These are phyloP conservation scores for Willowsia nigromaculata DNA, from an alignment of 2,888 invertebrate species.

Conservation along the genomic window DNA sequence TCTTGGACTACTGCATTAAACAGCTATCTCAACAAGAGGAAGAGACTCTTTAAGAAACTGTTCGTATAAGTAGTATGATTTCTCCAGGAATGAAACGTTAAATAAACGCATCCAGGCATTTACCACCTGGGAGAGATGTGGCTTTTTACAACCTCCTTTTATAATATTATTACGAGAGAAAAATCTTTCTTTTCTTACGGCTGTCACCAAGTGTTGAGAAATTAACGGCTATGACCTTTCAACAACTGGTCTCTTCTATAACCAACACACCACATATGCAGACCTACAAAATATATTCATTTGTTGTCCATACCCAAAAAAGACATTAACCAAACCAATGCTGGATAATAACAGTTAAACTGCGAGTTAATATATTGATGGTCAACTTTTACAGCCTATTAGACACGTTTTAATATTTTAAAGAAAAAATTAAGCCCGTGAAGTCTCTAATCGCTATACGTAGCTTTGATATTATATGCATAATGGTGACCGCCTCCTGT, in stretches of 20 bases:
- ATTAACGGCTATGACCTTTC: conserved; percentile 68
- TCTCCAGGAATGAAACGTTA: background rate
- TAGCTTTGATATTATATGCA: background rate
- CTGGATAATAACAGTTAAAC: background rate
- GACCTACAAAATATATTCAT: background rate
- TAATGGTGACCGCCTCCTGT: background rate
- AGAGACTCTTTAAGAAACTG: too few relatives aligned
- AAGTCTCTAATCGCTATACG: background rate
- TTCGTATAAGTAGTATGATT: too few relatives aligned
- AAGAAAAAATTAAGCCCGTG: background rate
- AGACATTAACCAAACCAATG: too few relatives aligned
- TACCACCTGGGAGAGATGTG: conserved; percentile 66
- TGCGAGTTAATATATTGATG: background rate
- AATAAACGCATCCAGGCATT: conserved; percentile 24
- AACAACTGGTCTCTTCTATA: conserved; percentile 34
- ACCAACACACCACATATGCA: background rate
- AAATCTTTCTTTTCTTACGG: conserved; percentile 53
- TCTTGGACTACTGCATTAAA: conserved; percentile 8
- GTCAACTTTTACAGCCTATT: background rate
- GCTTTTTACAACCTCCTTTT: conserved; percentile 55
- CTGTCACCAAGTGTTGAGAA: conserved; percentile 67
- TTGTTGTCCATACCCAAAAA: too few relatives aligned
- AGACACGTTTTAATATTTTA: background rate
- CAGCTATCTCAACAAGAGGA: background rate
- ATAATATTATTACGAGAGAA: conserved; percentile 26